Evolutionary conservation across 2,113 vertebrate genomes (phyloP), one percentile per base, ranked within the genome.

Genomic region (Junco hyemalis): DNA sequence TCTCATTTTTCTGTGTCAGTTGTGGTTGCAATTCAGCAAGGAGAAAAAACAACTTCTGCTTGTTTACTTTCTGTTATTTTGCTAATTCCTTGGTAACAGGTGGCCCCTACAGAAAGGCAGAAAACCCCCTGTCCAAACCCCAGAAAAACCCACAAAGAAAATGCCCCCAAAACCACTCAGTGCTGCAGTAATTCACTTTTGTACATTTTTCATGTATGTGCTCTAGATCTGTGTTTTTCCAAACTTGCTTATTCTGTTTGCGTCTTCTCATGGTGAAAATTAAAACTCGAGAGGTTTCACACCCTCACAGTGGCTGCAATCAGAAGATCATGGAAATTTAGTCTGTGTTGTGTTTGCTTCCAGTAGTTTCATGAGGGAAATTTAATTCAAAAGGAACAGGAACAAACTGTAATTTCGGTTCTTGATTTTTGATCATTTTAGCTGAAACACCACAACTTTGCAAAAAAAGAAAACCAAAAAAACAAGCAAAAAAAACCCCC

Each of bases 161-260:
- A 61, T 31, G 4, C 18, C 9, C 12, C 29, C 3, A 0, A 38
- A 82, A 22, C 5, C 1, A 0, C 26, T 60, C 11, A 35, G 23
- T 54, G 25, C 2, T 77, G 9, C 35, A 36, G 3, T 28, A 9
- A 5, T 53, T 88, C n/a, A 26, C 11, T 45, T 48, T 6, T 11
- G 12, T 48, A 23, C 14, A 1, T 11, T 79, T 79, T 50, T 63
- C 16, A 4, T 25, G 5, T 14, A 2, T 8, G 5, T 59, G 20
- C 23, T 50, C 35, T 59, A 26, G 22, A 47, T 50, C n/a, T 51
- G 8, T 61, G 26, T 63, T 53, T 15, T 36, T 35, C 50, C 19
- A 14, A 57, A 25, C 12, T 36, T 63, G 7, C 16, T 48, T 35
- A 6, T 33, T 71, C 25, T 71, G 7, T 35, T 38, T 79, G 25